phyloP scores from a whole-genome alignment of 1,140 invertebrate species.

The Lamellibrachia luymesi region DNA sequence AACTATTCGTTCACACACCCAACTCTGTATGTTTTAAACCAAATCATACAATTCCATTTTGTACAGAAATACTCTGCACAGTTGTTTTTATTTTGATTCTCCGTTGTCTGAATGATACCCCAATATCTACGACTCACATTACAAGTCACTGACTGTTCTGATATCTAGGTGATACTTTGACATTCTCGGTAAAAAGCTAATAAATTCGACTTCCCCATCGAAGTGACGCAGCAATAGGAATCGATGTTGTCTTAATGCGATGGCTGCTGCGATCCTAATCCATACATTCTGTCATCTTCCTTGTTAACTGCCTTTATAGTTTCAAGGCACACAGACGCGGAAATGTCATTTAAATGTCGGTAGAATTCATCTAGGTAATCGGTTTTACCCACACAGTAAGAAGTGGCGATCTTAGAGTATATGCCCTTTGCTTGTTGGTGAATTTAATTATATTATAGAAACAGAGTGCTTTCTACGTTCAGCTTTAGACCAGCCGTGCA shows the following conservation, averaged over 20 bases:
- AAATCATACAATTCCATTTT: no score
- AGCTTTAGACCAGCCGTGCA: no score
- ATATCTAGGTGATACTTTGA: not conserved
- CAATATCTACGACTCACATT: not conserved
- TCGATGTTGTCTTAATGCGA: not conserved
- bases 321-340: not conserved
- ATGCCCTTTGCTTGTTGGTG: not conserved
- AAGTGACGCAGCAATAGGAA: not conserved
- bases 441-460: no score
- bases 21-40: no score
- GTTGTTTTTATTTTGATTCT: not conserved
- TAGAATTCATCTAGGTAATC: not conserved
- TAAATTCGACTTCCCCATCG: not conserved
- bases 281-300: not conserved
- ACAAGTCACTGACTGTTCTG: not conserved
- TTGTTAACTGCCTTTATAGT: not conserved
- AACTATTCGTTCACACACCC: no score
- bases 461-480: no score
- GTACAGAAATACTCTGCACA: not conserved
- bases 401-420: not conserved
- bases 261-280: not conserved
- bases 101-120: not conserved
- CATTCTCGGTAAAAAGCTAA: not conserved
- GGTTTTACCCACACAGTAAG: not conserved
- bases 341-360: not conserved